Evolutionary conservation across 2,113 vertebrate genomes (phyloP).

Genomic region (Paramisgurnus dabryanus): DNA sequence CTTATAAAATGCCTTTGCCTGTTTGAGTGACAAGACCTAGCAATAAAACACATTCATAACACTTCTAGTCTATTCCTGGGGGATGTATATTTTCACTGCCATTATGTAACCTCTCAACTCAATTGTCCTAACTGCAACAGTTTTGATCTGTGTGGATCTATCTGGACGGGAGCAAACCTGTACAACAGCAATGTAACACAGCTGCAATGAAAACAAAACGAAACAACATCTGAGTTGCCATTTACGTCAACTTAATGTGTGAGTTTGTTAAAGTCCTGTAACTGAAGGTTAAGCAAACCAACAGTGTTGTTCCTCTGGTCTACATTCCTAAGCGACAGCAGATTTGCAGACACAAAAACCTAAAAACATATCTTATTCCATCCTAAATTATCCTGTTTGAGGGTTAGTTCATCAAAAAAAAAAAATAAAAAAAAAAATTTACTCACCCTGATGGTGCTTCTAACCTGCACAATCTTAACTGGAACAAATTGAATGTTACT

Average conservation of each 20-base stretch:
- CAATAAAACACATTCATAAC: slow-evolving; percentile 30
- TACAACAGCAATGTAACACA: neutral
- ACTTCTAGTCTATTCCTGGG: slow-evolving; percentile 1
- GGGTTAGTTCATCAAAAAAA: no score
- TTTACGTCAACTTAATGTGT: neutral
- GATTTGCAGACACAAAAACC: neutral
- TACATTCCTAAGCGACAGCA: slow-evolving; percentile 35
- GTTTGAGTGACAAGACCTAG: neutral
- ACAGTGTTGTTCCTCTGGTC: slow-evolving; percentile 11
- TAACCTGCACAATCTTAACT: no score
- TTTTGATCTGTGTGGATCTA: neutral
- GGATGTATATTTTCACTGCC: neutral
- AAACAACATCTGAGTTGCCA: neutral
- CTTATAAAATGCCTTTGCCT: slow-evolving; percentile 1
- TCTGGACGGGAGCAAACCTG: neutral
- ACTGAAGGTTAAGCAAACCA: slow-evolving; percentile 8
- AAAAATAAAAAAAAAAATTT: no score
- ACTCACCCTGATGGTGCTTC: no score
- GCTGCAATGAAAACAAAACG: neutral
- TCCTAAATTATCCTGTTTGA: slow-evolving; percentile 10
- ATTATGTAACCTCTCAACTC: neutral
- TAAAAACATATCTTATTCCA: slow-evolving; percentile 18
- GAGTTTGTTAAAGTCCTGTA: neutral
- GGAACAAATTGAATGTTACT: no score
- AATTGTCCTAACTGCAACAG: neutral